Base-by-base conservation (phyloP, 1,140 invertebrate genomes). In the Pogonomyrmex californicus region DNA sequence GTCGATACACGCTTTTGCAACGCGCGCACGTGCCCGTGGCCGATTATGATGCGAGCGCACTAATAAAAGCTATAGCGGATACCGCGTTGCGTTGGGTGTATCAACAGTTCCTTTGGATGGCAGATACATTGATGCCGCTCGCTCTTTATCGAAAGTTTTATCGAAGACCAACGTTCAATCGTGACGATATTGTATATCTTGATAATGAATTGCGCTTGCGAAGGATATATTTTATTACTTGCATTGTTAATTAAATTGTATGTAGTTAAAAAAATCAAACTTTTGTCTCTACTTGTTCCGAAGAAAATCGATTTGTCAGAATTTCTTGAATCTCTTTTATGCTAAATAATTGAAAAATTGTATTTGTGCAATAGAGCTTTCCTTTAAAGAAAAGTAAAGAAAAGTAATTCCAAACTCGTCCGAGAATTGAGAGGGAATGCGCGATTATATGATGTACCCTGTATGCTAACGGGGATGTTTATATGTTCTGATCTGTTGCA, bases 11-110 rank as follows among this genome's bases (percentile, higher is more conserved):
- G 38, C 58, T 44, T 62, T 33, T 9, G 54, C 3, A 54, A 56
- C 83, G 54, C 49, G 12, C 54, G 38, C 82, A 56, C 49, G 70
- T 63, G 56, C 23, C 56, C 30, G 44, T 56, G 41, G 33, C 23
- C 38, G 63, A 54, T 70, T 41, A 71, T 7, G 49, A 36, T 66
- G 60, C 17, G 33, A 36, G 38, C 51, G 38, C 49, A 51, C 30
- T 49, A 10, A 47, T 17, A 51, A 51, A 82, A 58, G 47, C 9
- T 68, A 10, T 5, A 38, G 12, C 78, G 41, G 23, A n/a, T 54
- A 6, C 30, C n/a, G n/a, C 30, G 71, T 41, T 77, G 63, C 14
- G 41, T 10, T n/a, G 30, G 23, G 12, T 30, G 10, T 36, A 44
- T 71, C 79, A 38, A 58, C 47, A 36, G 51, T 73, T 60, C 17